A percentile compares a stretch with the other conserved stretches of the same genome.
Evolutionary conservation across 2,113 vertebrate species (phyloP).

Genomic region (Nycticryphes semicollaris): DNA sequence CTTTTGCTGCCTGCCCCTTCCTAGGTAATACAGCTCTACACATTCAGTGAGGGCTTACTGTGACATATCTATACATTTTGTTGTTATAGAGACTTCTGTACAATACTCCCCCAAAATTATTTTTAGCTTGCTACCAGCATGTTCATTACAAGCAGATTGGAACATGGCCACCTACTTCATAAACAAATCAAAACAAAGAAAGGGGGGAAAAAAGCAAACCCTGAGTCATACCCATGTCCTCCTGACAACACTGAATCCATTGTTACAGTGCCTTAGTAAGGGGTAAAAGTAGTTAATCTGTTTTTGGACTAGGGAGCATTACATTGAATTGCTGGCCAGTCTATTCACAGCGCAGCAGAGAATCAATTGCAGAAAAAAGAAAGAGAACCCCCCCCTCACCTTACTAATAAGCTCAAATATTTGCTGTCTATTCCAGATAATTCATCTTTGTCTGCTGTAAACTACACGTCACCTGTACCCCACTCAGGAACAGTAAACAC

Average conservation of each 20-base stretch:
- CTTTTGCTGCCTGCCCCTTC: not conserved
- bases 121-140: not conserved
- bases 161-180: not conserved
- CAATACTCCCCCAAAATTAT: not conserved
- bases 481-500: slow-evolving; percentile 20
- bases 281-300: not conserved
- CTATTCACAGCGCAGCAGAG: not conserved
- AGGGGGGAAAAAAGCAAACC: not conserved
- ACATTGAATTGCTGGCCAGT: not conserved
- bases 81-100: not conserved
- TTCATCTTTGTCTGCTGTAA: not conserved
- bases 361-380: not conserved
- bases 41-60: not conserved
- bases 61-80: not conserved
- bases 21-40: not conserved
- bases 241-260: not conserved
- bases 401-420: not conserved
- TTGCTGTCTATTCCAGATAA: not conserved
- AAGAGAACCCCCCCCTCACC: not conserved
- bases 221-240: not conserved
- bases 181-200: not conserved
- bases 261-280: not conserved
- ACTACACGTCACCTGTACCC: not conserved
- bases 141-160: not conserved
- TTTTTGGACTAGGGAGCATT: not conserved